Percentiles rank a stretch among this genome's conserved stretches.
Evolutionary conservation across 35 echinoderm and acorn worm species (phyloP).

Genomic region (Eucidaris tribuloides): DNA sequence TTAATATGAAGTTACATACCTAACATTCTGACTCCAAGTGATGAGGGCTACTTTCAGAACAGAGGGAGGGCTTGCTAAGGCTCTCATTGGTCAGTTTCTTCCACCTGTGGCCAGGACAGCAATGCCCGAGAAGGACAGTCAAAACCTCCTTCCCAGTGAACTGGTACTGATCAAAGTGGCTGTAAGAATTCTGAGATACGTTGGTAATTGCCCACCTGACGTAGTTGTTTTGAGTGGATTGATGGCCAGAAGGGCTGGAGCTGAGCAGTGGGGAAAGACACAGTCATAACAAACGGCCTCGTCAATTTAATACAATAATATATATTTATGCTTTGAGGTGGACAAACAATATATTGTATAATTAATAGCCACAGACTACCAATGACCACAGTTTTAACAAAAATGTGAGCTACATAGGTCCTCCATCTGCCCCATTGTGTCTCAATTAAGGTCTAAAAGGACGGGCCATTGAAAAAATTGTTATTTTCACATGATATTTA

Average conservation of each 20-base stretch:
- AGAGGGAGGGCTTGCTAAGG: slow-evolving; percentile 56
- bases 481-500: too few relatives aligned
- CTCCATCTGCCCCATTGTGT: too few relatives aligned
- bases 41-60: slow-evolving; percentile 66
- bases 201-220: slow-evolving; percentile 61
- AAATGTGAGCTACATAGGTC: too few relatives aligned
- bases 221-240: slow-evolving; percentile 82
- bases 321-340: too few relatives aligned
- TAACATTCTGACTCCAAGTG: slow-evolving; percentile 66
- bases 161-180: slow-evolving; percentile 67
- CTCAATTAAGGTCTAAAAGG: too few relatives aligned
- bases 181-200: slow-evolving; percentile 79
- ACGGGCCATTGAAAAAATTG: too few relatives aligned
- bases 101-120: slow-evolving; percentile 73
- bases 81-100: slow-evolving; percentile 71
- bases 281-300: not conserved
- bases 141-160: slow-evolving; percentile 71
- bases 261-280: slow-evolving; percentile 31
- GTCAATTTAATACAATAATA: not conserved
- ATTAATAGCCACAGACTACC: too few relatives aligned
- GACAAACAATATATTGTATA: too few relatives aligned
- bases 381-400: too few relatives aligned
- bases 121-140: slow-evolving; percentile 73
- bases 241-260: slow-evolving; percentile 51
- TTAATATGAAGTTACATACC: too few relatives aligned